Conservation (phyloP, 2,888 invertebrate genomes). For the Drosophila neutralis region DNA sequence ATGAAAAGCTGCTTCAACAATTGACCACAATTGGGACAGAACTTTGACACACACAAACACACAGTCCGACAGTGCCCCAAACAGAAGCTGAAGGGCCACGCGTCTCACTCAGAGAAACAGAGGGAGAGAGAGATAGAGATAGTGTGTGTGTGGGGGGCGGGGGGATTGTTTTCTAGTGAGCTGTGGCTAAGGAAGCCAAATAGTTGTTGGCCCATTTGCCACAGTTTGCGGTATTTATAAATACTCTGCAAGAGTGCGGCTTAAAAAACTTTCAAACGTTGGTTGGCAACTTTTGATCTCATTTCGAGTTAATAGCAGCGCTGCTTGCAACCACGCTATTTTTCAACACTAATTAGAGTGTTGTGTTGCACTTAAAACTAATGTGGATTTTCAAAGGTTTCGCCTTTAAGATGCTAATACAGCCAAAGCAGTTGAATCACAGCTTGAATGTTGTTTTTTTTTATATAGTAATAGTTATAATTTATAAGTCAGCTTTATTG, state of each 20-base stretch:
- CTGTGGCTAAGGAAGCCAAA: constrained; percentile 67
- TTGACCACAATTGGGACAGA: constrained; percentile 77
- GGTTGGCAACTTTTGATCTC: background rate
- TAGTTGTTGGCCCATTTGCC: constrained; percentile 77
- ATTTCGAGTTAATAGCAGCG: background rate
- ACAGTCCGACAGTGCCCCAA: constrained; percentile 15
- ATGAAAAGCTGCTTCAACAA: constrained; percentile 67
- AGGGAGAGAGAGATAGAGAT: background rate
- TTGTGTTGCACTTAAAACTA: constrained; percentile 1
- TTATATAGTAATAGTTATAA: background rate
- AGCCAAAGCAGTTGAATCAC: background rate
- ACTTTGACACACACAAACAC: constrained; percentile 15
- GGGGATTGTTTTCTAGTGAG: background rate
- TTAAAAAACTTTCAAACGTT: constrained; percentile 3
- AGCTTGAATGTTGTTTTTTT: background rate
- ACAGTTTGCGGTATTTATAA: constrained; percentile 59
- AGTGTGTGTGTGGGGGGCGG: background rate
- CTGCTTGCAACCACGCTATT: background rate
- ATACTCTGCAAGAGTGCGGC: constrained; percentile 37
- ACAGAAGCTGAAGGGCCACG: constrained; percentile 44
- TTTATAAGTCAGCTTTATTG: background rate
- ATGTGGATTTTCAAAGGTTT: background rate
- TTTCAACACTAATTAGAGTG: background rate
- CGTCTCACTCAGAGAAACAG: constrained; percentile 13
- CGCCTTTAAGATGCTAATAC: background rate